Conservation (phyloP, 2,113 vertebrate genomes). For the Lonchura striata region DNA sequence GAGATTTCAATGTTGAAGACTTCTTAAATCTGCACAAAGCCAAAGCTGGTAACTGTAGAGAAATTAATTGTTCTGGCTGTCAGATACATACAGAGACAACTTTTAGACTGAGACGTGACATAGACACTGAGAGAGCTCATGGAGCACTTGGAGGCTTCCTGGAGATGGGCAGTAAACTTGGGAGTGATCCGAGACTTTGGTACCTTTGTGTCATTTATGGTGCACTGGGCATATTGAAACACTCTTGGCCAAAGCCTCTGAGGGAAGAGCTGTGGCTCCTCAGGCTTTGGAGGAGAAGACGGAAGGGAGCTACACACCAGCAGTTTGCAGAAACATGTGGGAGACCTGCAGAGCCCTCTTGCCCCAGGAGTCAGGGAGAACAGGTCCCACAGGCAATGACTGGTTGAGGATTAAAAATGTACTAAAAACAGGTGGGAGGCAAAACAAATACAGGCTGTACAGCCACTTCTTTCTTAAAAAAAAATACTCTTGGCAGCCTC, state of each 20-base stretch:
- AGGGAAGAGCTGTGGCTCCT: not conserved
- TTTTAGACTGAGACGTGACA: not conserved
- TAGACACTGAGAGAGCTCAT: not conserved
- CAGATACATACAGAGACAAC: not conserved
- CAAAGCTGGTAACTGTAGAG: not conserved
- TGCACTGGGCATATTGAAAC: not conserved
- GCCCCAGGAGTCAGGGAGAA: not conserved
- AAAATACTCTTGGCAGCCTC: not conserved
- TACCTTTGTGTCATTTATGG: not conserved
- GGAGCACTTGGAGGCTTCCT: not conserved
- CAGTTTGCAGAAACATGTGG: not conserved
- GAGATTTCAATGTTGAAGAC: not conserved
- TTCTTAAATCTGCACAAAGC: not conserved
- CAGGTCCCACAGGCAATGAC: not conserved
- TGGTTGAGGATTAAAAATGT: not conserved
- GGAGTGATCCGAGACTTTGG: not conserved
- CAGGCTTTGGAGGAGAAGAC: not conserved
- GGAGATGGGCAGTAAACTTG: not conserved
- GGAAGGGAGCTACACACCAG: not conserved
- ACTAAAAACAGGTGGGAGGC: not conserved
- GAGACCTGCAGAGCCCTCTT: not conserved
- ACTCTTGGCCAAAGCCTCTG: not conserved
- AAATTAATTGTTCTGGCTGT: not conserved
- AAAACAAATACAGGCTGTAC: not conserved
- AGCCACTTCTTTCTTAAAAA: not conserved